Conservation (phyloP, 1,140 invertebrate species). For the Pomacea maculata region DNA sequence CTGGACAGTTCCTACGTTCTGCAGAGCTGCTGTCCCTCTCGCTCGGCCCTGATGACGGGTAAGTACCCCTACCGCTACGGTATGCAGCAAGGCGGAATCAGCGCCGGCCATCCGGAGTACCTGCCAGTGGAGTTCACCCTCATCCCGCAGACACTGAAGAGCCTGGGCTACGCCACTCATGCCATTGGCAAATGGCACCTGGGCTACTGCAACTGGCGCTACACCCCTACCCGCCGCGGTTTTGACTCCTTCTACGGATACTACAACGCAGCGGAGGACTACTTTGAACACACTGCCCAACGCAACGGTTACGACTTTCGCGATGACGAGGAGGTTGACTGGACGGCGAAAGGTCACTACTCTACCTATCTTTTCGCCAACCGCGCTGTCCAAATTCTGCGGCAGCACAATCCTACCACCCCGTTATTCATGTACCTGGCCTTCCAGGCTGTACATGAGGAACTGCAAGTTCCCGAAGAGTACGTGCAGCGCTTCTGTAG, state of each 20-base stretch:
- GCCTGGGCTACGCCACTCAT: background rate
- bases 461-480: slow-evolving; percentile 40
- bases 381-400: slow-evolving; percentile 38
- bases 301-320: slow-evolving; percentile 2
- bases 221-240: slow-evolving; percentile 66
- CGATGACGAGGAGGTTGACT: background rate
- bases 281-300: slow-evolving; percentile 34
- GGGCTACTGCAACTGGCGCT: slow-evolving; percentile 67
- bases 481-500: background rate
- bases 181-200: background rate
- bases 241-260: slow-evolving; percentile 69
- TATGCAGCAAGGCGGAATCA: background rate
- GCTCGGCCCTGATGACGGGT: background rate
- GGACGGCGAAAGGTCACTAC: slow-evolving; percentile 29
- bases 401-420: slow-evolving; percentile 33
- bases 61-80: background rate
- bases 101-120: background rate
- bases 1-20: slow-evolving; percentile 30
- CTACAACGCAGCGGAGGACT: slow-evolving; percentile 61
- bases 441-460: slow-evolving; percentile 57
- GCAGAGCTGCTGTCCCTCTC: background rate
- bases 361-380: slow-evolving; percentile 49
- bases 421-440: slow-evolving; percentile 59
- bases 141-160: background rate
- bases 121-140: background rate